Base-by-base conservation (phyloP, 2,113 vertebrate species). In the Panthera uncia region DNA sequence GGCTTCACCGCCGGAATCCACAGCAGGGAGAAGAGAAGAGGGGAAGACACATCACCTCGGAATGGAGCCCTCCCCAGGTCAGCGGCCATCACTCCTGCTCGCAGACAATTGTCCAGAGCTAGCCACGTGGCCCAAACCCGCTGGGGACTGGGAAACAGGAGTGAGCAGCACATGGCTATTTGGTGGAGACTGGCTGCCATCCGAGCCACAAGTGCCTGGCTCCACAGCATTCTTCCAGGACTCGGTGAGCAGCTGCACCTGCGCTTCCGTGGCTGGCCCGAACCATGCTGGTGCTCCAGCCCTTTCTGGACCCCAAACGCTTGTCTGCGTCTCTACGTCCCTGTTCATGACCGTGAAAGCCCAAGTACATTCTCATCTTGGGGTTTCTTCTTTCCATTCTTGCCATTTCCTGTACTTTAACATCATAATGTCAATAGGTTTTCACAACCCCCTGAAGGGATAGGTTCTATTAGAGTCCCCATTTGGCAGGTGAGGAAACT, bases 261-360 rank as follows among this genome's bases (percentile, higher is more conserved):
- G 4, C 31, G 18, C 38, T 4, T 63, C 52, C 8, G 74, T 1
- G 76, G 48, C 25, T 0, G 1, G n/a, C n/a, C 14, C 3, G 19
- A n/a, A 36, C 76, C 3, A 0, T 3, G 33, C 63, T 65, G 29
- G 7, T 1, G 9, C 38, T 71, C 19, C 23, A 1, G 86, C 10
- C n/a, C 82, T 1, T 12, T 41, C 33, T 68, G 15, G n/a, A 15
- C 15, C 5, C 21, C 50, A 9, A 74, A 36, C 19, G 3, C 31
- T 27, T 9, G 7, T 38, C 16, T 15, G 14, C 48, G 33, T 41
- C 19, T 36, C 4, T 36, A 4, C 0, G 16, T 41, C 7, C 52
- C 27, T 21, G 19, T 68, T 7, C 14, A 57, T 23, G 41, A 14
- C 82, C 48, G 1, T 1, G 13, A 52, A 61, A 23, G 27, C n/a